A percentile compares a stretch with the other conserved stretches of the same genome.
phyloP scores from a whole-genome alignment of 53 echinoderm and acorn worm genomes.

The Holothuria leucospilota region DNA sequence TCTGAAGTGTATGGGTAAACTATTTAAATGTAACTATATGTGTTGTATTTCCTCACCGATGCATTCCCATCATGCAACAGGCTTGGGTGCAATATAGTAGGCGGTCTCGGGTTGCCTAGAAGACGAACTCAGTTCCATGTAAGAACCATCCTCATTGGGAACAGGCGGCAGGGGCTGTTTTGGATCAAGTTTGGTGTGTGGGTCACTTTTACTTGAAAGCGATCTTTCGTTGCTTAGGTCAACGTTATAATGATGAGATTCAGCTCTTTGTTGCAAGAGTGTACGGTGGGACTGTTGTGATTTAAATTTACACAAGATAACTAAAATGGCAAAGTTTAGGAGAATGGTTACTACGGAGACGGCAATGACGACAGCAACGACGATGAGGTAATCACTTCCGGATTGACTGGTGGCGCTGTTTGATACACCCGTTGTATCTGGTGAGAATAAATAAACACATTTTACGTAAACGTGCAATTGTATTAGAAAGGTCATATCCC shows the following conservation, averaged over 20 bases:
- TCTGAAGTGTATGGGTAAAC: too few relatives aligned
- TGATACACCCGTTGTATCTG: too few relatives aligned
- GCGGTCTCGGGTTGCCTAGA: neutral
- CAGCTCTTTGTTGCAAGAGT: neutral
- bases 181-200: neutral
- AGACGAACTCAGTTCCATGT: constrained; percentile 13
- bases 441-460: too few relatives aligned
- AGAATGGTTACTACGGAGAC: neutral
- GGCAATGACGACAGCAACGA: neutral
- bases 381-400: neutral
- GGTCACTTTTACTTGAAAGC: neutral
- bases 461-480: too few relatives aligned
- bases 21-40: too few relatives aligned
- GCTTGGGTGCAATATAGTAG: constrained; percentile 17
- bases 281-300: neutral
- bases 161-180: constrained; percentile 1
- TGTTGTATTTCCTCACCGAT: too few relatives aligned
- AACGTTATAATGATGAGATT: constrained; percentile 25
- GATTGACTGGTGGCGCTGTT: neutral
- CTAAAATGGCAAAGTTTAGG: neutral
- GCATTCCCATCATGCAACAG: too few relatives aligned
- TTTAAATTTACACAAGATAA: neutral
- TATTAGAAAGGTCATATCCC: too few relatives aligned
- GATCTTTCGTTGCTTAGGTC: constrained; percentile 3
- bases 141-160: neutral